A percentile compares a stretch with the other conserved stretches of the same genome.
phyloP scores from a whole-genome alignment of 53 echinoderm and acorn worm genomes.

The Paracentrotus lividus region DNA sequence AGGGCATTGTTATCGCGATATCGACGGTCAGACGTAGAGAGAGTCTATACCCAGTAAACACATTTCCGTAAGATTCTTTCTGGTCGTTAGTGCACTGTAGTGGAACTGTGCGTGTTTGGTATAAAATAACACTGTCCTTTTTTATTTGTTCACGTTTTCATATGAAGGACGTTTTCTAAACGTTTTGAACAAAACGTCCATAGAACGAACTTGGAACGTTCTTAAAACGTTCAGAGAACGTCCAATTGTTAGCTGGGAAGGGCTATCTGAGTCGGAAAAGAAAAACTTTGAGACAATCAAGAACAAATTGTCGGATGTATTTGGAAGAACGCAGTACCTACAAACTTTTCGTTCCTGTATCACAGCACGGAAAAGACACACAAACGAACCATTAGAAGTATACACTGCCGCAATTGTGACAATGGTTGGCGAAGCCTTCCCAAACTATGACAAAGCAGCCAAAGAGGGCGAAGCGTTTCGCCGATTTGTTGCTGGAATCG shows the following conservation, averaged over 20 bases:
- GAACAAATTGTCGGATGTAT: neutral
- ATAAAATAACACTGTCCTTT: too few relatives aligned
- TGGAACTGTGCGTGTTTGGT: too few relatives aligned
- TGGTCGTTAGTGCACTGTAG: too few relatives aligned
- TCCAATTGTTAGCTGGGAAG: slow-evolving; percentile 65
- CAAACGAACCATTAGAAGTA: slow-evolving; percentile 62
- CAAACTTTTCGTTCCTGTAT: slow-evolving; percentile 60
- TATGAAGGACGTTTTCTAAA: too few relatives aligned
- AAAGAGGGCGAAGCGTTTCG: slow-evolving; percentile 70
- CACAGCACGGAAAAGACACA: slow-evolving; percentile 55
- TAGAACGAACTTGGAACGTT: too few relatives aligned
- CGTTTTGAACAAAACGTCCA: too few relatives aligned
- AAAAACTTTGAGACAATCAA: slow-evolving; percentile 49
- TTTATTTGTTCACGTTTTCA: too few relatives aligned
- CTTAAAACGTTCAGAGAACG: too few relatives aligned
- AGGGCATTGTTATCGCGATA: too few relatives aligned
- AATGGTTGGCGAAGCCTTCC: slow-evolving; percentile 71
- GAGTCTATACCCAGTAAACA: too few relatives aligned
- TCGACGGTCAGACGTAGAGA: too few relatives aligned
- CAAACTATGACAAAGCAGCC: slow-evolving; percentile 57
- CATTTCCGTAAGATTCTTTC: too few relatives aligned
- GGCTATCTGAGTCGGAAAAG: slow-evolving; percentile 18
- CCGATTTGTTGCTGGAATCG: slow-evolving; percentile 74
- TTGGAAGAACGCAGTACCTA: neutral
- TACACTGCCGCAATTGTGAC: slow-evolving; percentile 68